Conservation (phyloP, 2,888 invertebrate genomes). For the Nomada ferruginata region DNA sequence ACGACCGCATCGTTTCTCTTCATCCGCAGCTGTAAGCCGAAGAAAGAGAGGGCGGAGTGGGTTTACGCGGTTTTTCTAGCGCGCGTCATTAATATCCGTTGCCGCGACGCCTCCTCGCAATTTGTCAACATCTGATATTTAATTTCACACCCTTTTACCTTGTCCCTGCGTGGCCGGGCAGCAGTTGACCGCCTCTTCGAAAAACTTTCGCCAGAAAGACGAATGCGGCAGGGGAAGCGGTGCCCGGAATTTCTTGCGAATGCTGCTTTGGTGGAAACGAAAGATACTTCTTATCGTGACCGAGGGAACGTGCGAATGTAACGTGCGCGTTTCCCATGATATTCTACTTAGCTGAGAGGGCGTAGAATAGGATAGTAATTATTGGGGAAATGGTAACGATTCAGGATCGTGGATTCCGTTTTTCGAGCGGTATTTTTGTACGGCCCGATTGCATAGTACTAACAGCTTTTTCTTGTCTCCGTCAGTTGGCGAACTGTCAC, state of each 20-base stretch:
- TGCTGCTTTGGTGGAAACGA: too few species aligned
- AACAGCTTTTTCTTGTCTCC: constrained; percentile 21
- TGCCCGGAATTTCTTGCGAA: neutral
- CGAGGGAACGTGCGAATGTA: neutral
- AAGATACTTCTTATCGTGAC: neutral
- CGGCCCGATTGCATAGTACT: constrained; percentile 16
- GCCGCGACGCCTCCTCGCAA: constrained; percentile 83
- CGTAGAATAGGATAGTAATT: neutral
- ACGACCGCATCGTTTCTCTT: constrained; percentile 83
- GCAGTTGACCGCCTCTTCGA: constrained; percentile 50
- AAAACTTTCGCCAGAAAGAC: constrained; percentile 12
- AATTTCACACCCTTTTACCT: constrained; percentile 82
- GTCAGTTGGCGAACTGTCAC: constrained; percentile 60
- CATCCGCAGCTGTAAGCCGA: constrained; percentile 80
- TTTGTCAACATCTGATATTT: constrained; percentile 84
- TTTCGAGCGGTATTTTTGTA: constrained; percentile 31
- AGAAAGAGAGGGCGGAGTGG: constrained; percentile 74
- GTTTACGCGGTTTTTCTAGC: constrained; percentile 82
- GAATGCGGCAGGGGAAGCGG: neutral
- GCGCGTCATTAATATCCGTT: constrained; percentile 84
- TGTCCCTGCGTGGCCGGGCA: constrained; percentile 50
- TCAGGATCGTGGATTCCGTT: neutral
- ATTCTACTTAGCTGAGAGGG: neutral
- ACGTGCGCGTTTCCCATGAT: neutral
- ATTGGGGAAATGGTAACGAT: neutral